These are phyloP conservation scores for Antitype chi DNA, from an alignment of 2,888 invertebrate genomes.

Conservation along the genomic window DNA sequence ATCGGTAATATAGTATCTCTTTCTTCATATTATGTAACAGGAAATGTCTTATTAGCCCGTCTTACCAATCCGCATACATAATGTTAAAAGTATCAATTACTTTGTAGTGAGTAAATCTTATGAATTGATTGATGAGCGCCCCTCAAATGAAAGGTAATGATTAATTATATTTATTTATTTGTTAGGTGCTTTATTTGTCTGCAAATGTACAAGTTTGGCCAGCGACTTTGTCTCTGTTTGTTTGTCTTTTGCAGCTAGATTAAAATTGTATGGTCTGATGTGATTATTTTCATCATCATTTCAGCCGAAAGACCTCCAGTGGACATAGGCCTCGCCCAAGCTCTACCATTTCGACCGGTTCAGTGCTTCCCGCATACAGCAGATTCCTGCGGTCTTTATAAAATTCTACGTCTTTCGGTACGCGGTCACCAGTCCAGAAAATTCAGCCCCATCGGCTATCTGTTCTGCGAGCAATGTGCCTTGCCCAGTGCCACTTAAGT, in stretches of 20 bases:
- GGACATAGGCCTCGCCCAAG: too few species aligned
- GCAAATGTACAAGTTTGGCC: background rate
- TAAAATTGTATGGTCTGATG: too few species aligned
- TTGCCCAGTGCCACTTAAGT: too few species aligned
- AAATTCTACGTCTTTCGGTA: too few species aligned
- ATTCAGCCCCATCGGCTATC: too few species aligned
- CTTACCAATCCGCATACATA: slow-evolving; percentile 31
- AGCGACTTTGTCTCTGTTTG: background rate
- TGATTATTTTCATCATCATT: too few species aligned
- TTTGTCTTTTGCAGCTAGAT: background rate
- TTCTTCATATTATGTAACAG: slow-evolving; percentile 42
- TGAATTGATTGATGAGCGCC: slow-evolving; percentile 51
- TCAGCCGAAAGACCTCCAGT: too few species aligned
- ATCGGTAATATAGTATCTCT: slow-evolving; percentile 17
- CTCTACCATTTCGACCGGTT: too few species aligned
- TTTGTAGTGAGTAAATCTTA: slow-evolving; percentile 35
- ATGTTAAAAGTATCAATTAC: slow-evolving; percentile 55
- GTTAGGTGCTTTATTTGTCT: slow-evolving; percentile 32
- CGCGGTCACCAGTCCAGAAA: too few species aligned
- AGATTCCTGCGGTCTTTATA: too few species aligned
- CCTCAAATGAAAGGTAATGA: slow-evolving; percentile 45
- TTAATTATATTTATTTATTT: slow-evolving; percentile 38
- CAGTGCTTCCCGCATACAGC: too few species aligned
- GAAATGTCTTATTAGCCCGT: slow-evolving; percentile 48
- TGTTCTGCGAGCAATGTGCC: too few species aligned